Evolutionary conservation across 2,113 vertebrate species (phyloP).

Genomic region (Prolemur simus): DNA sequence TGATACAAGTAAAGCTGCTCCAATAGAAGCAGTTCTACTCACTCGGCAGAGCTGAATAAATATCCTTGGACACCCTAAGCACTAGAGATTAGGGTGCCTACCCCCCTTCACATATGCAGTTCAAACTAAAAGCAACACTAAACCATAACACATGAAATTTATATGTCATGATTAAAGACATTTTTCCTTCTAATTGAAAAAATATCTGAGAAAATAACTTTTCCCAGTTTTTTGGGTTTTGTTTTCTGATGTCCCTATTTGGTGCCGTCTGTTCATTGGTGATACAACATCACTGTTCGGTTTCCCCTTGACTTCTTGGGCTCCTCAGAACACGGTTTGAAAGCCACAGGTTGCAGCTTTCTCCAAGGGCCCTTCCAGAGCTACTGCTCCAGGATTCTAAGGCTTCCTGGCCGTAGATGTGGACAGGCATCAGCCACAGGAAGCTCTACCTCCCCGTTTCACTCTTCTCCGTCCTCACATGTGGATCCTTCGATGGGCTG

Average conservation of each 20-base stretch:
- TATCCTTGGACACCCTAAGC: not conserved
- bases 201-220: not conserved
- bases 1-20: not conserved
- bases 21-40: not conserved
- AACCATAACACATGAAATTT: not conserved
- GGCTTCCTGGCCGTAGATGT: fast-evolving
- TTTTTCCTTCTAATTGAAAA: not conserved
- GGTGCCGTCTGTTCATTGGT: not conserved
- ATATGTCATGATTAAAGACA: not conserved
- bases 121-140: not conserved
- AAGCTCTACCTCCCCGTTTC: not conserved
- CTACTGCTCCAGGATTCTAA: not conserved
- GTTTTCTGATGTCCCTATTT: not conserved
- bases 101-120: not conserved
- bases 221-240: not conserved
- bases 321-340: not conserved
- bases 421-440: fast-evolving
- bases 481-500: not conserved
- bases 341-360: not conserved
- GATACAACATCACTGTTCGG: not conserved
- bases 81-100: not conserved
- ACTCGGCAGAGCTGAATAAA: not conserved
- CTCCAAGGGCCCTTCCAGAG: not conserved
- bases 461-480: not conserved
- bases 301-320: not conserved